phyloP scores from a whole-genome alignment of 2,797 vertebrate genomes.

The Schizopygopsis pylzovi region DNA sequence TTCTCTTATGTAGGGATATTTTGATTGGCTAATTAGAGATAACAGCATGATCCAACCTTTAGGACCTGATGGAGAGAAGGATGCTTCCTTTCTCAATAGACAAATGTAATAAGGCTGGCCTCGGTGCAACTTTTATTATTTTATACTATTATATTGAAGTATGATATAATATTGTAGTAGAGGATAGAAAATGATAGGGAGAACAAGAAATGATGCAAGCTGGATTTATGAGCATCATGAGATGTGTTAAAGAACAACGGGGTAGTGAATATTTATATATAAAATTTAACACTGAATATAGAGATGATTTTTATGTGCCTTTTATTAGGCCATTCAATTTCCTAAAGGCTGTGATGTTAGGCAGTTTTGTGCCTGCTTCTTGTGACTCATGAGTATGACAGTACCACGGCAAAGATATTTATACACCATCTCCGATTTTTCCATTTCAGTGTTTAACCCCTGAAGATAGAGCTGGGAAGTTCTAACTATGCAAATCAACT shows the following conservation, averaged over 20 bases:
- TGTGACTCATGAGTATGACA: constrained; percentile 31
- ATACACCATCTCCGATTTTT: constrained; percentile 16
- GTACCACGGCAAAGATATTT: constrained; percentile 14
- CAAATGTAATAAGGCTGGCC: not conserved
- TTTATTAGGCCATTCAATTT: constrained; percentile 14
- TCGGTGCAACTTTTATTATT: not conserved
- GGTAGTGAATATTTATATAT: not conserved
- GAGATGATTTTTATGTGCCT: constrained; percentile 5
- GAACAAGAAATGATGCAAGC: not conserved
- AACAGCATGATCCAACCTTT: constrained; percentile 35
- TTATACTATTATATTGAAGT: not conserved
- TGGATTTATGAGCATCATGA: not conserved
- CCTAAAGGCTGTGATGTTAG: not conserved
- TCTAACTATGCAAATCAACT: not conserved
- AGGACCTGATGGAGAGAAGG: not conserved
- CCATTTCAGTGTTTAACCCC: not conserved
- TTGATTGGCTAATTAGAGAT: constrained; percentile 33
- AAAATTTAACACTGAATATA: not conserved
- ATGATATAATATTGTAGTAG: not conserved
- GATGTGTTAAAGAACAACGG: not conserved
- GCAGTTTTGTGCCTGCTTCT: not conserved
- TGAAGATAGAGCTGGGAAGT: not conserved
- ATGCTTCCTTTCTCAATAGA: not conserved
- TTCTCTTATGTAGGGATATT: constrained; percentile 21
- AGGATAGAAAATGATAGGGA: not conserved